Evolutionary conservation across 2,888 invertebrate species (phyloP).

Genomic region (Clitarchus hookeri): DNA sequence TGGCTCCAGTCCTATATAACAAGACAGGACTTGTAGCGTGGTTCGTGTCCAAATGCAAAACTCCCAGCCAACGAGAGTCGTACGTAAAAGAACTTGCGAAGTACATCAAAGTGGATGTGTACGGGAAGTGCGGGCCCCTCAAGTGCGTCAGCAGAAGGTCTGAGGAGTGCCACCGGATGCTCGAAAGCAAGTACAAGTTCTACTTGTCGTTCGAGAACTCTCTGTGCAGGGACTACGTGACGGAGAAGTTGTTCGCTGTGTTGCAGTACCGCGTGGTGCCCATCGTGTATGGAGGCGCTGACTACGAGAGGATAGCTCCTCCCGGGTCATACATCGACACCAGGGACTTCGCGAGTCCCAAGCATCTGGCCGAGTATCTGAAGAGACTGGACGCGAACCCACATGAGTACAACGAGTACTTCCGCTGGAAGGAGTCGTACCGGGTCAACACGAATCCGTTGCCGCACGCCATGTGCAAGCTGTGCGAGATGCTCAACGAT

Average conservation of each 20-base stretch:
- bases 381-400: constrained; percentile 35
- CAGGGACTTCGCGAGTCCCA: constrained; percentile 36
- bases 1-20: neutral
- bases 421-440: constrained; percentile 43
- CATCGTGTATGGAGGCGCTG: constrained; percentile 42
- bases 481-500: constrained; percentile 42
- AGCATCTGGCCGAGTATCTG: constrained; percentile 40
- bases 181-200: constrained; percentile 50
- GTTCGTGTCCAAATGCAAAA: constrained; percentile 62
- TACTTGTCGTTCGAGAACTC: constrained; percentile 45
- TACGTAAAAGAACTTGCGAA: constrained; percentile 55
- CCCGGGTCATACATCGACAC: constrained; percentile 43
- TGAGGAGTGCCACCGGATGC: constrained; percentile 56
- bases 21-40: constrained; percentile 51
- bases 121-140: constrained; percentile 53
- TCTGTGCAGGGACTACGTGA: constrained; percentile 43
- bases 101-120: constrained; percentile 55
- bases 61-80: constrained; percentile 55
- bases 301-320: constrained; percentile 40
- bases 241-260: constrained; percentile 42
- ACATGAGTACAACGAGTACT: constrained; percentile 41
- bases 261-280: constrained; percentile 40
- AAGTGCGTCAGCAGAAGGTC: constrained; percentile 52
- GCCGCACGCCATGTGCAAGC: constrained; percentile 26
- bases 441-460: neutral